These are phyloP conservation scores for Morinoia aosen DNA, from an alignment of 2,888 invertebrate species.

Conservation along the genomic window DNA sequence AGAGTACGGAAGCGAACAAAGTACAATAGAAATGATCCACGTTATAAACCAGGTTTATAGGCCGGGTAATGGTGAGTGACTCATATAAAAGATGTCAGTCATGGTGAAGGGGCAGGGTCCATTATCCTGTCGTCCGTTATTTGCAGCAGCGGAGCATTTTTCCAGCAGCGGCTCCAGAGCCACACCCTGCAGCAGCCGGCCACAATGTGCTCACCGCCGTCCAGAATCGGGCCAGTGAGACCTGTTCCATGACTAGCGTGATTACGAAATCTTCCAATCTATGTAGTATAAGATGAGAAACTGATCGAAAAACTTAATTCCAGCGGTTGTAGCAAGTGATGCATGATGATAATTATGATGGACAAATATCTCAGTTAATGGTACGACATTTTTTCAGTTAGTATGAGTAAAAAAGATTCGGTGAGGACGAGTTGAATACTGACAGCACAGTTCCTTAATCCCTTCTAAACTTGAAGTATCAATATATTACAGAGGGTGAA, in stretches of 20 bases:
- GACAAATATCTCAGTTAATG: not conserved
- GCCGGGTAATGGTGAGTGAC: not conserved
- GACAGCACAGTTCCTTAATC: not conserved
- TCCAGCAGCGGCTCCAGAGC: not conserved
- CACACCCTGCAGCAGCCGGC: not conserved
- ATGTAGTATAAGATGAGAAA: not conserved
- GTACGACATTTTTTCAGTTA: not conserved
- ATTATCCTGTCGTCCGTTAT: not conserved
- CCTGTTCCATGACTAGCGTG: not conserved
- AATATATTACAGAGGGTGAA: not conserved
- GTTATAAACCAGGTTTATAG: constrained; percentile 7
- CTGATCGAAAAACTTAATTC: not conserved
- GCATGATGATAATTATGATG: not conserved
- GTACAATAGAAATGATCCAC: not conserved
- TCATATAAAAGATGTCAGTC: constrained; percentile 19
- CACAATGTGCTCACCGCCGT: not conserved
- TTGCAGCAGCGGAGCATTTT: not conserved
- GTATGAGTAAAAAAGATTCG: not conserved
- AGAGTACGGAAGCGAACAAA: not conserved
- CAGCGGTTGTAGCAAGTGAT: not conserved
- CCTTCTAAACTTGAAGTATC: not conserved
- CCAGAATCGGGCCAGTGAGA: not conserved
- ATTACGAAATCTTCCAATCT: not conserved
- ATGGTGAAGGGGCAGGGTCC: not conserved
- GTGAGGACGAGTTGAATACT: not conserved